Percentiles rank a stretch among this genome's conserved stretches.
Evolutionary conservation across 2,797 vertebrate species (phyloP).

Genomic region (Kryptopterus vitreolus): DNA sequence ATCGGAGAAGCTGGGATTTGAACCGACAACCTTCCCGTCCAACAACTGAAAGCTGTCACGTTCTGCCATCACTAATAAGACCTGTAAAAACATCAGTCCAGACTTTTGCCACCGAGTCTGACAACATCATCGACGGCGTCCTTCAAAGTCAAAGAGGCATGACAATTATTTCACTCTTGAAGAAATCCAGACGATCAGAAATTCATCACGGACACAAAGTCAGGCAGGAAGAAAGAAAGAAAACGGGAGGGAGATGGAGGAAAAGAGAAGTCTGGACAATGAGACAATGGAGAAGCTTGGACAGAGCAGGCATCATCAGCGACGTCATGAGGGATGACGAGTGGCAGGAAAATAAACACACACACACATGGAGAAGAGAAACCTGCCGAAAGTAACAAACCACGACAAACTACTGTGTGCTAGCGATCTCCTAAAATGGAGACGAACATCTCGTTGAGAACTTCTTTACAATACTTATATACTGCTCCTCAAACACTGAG

Average conservation of each 20-base stretch:
- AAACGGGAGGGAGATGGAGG: not conserved
- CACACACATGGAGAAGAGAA: not conserved
- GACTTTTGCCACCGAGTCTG: constrained; percentile 8
- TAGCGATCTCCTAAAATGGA: not conserved
- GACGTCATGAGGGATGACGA: too few relatives aligned
- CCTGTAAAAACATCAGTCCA: not conserved
- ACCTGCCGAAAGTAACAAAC: not conserved
- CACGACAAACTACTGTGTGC: not conserved
- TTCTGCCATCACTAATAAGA: not conserved
- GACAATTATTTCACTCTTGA: constrained; percentile 7
- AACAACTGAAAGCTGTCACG: too few relatives aligned
- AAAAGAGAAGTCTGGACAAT: not conserved
- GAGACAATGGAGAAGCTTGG: not conserved
- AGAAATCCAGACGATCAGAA: constrained; percentile 3
- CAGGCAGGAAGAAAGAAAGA: not conserved
- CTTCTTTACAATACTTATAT: not conserved
- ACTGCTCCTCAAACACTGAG: not conserved
- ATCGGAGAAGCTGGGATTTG: too few relatives aligned
- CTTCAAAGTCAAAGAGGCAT: not conserved
- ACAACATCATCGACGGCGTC: not conserved
- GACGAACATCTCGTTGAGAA: not conserved
- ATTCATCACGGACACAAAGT: not conserved
- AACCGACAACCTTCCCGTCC: too few relatives aligned
- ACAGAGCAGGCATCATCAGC: not conserved
- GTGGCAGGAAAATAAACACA: not conserved